Evolutionary conservation across 2,888 invertebrate genomes (phyloP).

Genomic region (Polyommatus icarus): DNA sequence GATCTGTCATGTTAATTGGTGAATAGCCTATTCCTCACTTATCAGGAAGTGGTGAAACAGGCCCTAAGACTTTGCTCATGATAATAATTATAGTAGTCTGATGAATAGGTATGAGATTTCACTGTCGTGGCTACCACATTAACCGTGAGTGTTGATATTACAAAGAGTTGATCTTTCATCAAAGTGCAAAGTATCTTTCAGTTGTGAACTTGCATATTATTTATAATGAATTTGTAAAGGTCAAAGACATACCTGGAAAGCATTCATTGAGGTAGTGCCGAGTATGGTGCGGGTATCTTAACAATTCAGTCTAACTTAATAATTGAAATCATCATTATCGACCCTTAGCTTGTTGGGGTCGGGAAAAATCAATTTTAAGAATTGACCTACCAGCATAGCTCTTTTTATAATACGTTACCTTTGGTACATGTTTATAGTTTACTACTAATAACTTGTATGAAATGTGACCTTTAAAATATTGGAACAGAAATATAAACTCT

Average conservation of each 20-base stretch:
- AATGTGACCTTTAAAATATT: background rate
- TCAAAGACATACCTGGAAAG: conserved; percentile 30
- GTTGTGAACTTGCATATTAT: conserved; percentile 20
- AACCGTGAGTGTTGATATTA: no score
- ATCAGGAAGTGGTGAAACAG: no score
- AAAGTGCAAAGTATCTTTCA: conserved; percentile 13
- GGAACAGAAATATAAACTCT: background rate
- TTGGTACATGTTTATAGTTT: background rate
- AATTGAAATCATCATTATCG: background rate
- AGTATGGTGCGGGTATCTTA: conserved; percentile 26
- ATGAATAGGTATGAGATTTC: no score
- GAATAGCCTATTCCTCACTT: no score
- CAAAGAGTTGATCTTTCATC: background rate
- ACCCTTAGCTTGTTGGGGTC: background rate
- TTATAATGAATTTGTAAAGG: conserved; percentile 28
- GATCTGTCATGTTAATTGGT: no score
- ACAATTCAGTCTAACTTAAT: conserved; percentile 25
- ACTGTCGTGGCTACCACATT: no score
- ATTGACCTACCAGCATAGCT: no score
- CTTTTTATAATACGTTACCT: no score
- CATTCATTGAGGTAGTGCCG: conserved; percentile 23
- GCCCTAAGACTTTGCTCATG: no score
- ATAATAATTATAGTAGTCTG: no score
- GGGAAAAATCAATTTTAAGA: background rate
- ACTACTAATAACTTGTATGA: background rate